Conservation (phyloP, 2,888 invertebrate genomes). For the Platerodrilus igneus region DNA sequence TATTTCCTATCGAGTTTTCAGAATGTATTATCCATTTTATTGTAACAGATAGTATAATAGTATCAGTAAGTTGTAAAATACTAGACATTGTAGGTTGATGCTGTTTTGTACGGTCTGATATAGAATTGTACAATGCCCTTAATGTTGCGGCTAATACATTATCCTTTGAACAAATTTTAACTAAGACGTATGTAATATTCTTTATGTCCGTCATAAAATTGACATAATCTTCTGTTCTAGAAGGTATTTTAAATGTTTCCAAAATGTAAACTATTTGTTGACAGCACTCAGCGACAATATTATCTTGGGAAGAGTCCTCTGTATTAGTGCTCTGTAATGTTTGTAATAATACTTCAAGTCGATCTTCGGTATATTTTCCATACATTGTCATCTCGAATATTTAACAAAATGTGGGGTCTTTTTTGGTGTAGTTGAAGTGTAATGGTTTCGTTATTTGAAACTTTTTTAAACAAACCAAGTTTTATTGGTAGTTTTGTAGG, state of each 20-base stretch:
- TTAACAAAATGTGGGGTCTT: no score
- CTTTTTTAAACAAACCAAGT: no score
- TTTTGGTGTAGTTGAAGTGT: no score
- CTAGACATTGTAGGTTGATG: constrained; percentile 58
- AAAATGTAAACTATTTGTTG: constrained; percentile 52
- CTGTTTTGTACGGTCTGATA: constrained; percentile 56
- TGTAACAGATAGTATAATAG: constrained; percentile 42
- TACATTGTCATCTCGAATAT: no score
- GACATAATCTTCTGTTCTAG: constrained; percentile 36
- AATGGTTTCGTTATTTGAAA: no score
- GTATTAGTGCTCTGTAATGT: constrained; percentile 48
- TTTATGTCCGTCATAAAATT: constrained; percentile 41
- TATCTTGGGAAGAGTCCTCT: constrained; percentile 45
- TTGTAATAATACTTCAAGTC: constrained; percentile 51
- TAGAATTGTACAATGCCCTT: constrained; percentile 56
- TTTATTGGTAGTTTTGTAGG: no score
- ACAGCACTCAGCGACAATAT: constrained; percentile 50
- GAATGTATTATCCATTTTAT: constrained; percentile 48
- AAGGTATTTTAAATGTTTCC: constrained; percentile 45
- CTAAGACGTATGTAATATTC: constrained; percentile 39
- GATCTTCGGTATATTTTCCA: no score
- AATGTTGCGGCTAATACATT: constrained; percentile 55
- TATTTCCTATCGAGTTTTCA: constrained; percentile 49
- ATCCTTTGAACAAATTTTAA: constrained; percentile 43
- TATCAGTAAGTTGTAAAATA: constrained; percentile 54